phyloP scores from a whole-genome alignment of 2,113 vertebrate species.

The Nicator chloris region DNA sequence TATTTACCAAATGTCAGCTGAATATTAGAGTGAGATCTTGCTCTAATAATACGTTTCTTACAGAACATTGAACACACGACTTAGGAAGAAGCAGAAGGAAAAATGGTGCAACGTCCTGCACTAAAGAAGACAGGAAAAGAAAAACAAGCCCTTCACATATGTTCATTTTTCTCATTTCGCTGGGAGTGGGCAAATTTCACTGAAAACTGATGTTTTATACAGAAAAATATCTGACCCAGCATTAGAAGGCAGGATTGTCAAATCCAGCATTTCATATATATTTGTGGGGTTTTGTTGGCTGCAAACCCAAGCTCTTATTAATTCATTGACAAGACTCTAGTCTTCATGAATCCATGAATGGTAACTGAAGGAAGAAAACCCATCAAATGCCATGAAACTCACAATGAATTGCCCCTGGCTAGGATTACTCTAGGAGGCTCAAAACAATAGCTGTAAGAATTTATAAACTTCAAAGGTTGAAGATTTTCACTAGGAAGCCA shows the following conservation, averaged over 20 bases:
- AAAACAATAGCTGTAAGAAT: neutral
- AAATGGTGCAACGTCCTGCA: neutral
- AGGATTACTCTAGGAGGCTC: neutral
- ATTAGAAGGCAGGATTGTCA: neutral
- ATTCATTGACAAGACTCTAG: neutral
- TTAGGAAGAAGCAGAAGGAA: neutral
- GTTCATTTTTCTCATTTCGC: neutral
- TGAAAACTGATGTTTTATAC: neutral
- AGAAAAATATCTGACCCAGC: neutral
- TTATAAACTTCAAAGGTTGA: neutral
- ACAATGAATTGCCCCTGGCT: neutral
- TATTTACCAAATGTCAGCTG: neutral
- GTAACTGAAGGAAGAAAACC: neutral
- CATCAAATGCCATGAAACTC: neutral
- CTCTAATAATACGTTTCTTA: neutral
- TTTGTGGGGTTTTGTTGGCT: neutral
- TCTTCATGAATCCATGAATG: neutral
- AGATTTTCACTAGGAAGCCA: neutral
- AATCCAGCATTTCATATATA: neutral
- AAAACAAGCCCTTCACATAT: neutral
- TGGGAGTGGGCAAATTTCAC: neutral
- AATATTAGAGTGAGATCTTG: neutral
- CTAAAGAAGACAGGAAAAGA: neutral
- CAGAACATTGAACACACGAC: accelerated
- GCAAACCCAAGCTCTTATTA: neutral